A percentile compares a stretch with the other conserved stretches of the same genome.
Conservation (phyloP, 1,140 invertebrate genomes). For the Drosophila obscura region DNA sequence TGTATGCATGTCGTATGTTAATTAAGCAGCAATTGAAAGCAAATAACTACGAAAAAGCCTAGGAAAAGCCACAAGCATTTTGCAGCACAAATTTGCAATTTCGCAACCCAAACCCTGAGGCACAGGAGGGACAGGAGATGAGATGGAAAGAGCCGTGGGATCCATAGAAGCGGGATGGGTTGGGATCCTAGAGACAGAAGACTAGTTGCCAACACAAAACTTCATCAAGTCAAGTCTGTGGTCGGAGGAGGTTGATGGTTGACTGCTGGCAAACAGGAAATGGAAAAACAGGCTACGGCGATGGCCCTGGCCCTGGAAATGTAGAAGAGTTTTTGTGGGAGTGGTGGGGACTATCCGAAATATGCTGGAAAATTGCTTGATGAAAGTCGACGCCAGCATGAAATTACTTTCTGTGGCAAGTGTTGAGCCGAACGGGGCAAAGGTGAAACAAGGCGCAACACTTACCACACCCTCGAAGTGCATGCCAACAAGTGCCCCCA, state of each 20-base stretch:
- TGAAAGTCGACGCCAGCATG: conserved; percentile 53
- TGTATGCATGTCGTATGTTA: conserved; percentile 22
- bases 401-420: conserved; percentile 68
- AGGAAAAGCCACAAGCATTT: conserved; percentile 46
- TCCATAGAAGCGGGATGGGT: too few relatives aligned
- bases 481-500: conserved; percentile 45
- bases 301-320: conserved; percentile 2
- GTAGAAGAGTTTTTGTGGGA: conserved; percentile 4
- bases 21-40: conserved; percentile 45
- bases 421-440: conserved; percentile 19
- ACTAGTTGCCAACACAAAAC: conserved; percentile 40
- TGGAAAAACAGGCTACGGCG: conserved; percentile 29
- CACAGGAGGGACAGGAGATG: neutral
- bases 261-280: conserved; percentile 42
- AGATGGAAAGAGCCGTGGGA: neutral
- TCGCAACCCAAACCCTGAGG: conserved; percentile 20
- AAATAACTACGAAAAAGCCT: conserved; percentile 29
- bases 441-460: conserved; percentile 2
- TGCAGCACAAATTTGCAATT: conserved; percentile 52
- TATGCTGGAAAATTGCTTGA: conserved; percentile 61
- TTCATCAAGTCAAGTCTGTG: conserved; percentile 60
- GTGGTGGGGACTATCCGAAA: conserved; percentile 32
- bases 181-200: conserved; percentile 4
- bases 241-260: conserved; percentile 17
- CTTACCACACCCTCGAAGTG: conserved; percentile 35